Conservation (phyloP, 64 coral and sea anemone species). For the Trachythela sp. region DNA sequence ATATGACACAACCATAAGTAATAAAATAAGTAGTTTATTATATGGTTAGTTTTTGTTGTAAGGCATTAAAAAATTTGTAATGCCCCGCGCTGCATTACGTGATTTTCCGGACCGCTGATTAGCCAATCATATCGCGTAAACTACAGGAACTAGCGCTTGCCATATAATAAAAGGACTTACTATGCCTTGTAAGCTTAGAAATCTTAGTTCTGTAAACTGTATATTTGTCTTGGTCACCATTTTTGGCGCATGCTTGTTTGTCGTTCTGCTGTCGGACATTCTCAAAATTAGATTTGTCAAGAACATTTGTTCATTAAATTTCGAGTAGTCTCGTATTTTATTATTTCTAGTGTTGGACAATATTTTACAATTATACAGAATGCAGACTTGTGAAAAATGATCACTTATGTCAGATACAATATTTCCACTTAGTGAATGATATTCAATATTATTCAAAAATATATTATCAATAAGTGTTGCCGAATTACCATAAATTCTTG, state of each 20-base stretch:
- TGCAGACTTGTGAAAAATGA: constrained; percentile 27
- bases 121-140: too few species aligned
- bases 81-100: too few species aligned
- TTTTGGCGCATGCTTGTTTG: constrained; percentile 17
- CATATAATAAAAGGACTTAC: constrained; percentile 36
- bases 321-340: constrained; percentile 27
- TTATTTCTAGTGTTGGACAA: constrained; percentile 4
- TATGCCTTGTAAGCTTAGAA: constrained; percentile 12
- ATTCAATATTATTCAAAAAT: background rate
- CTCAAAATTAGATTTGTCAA: constrained; percentile 39
- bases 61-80: too few species aligned
- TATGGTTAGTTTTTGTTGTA: too few species aligned
- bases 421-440: background rate
- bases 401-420: constrained; percentile 13
- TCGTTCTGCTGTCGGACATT: constrained; percentile 30
- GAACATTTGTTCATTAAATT: constrained; percentile 29
- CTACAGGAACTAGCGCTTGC: too few species aligned
- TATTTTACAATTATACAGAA: constrained; percentile 14
- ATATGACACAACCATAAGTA: too few species aligned
- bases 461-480: background rate
- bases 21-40: too few species aligned
- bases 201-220: constrained; percentile 39
- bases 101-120: too few species aligned
- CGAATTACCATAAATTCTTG: background rate
- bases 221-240: constrained; percentile 34